Percentiles rank a stretch among this genome's conserved stretches.
Evolutionary conservation across 2,113 vertebrate genomes (phyloP).

Genomic region (Oncorhynchus kisutch): DNA sequence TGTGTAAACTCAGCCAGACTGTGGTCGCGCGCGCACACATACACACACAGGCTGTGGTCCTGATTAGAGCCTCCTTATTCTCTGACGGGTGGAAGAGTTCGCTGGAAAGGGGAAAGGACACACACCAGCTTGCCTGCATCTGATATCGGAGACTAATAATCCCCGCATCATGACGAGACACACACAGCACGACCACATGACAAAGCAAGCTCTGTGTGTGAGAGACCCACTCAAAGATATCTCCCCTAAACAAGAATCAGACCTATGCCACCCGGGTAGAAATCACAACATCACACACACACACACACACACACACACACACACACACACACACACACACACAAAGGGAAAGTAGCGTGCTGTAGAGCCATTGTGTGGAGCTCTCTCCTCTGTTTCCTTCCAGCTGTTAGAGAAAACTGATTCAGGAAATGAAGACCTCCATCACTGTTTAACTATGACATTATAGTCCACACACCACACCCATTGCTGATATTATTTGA

Average conservation of each 20-base stretch:
- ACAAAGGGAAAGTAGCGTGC: conserved; percentile 6
- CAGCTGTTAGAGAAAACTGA: conserved; percentile 37
- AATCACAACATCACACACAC: conserved; percentile 38
- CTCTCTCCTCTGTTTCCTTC: conserved; percentile 32
- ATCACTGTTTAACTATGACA: conserved; percentile 8
- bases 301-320: too few relatives aligned
- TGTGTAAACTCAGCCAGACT: conserved; percentile 33
- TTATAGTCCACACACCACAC: not conserved
- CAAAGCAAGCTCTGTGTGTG: conserved; percentile 20
- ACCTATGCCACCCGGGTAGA: conserved; percentile 5
- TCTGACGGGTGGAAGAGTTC: conserved; percentile 38
- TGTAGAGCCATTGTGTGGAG: conserved; percentile 9
- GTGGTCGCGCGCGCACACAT: too few relatives aligned
- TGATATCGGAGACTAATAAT: conserved; percentile 52
- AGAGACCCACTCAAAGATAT: conserved; percentile 23
- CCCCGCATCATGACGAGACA: conserved; percentile 33
- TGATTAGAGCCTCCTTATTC: conserved; percentile 46
- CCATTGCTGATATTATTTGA: not conserved
- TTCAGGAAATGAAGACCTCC: conserved; percentile 43
- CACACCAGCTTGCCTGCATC: conserved; percentile 17
- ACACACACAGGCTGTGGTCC: conserved; percentile 27
- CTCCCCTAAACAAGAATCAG: conserved; percentile 40
- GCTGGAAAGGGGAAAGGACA: conserved; percentile 17
- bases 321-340: too few relatives aligned
- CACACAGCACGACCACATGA: conserved; percentile 14